Evolutionary conservation across 2,888 invertebrate genomes (phyloP), one percentile per base, ranked within the genome.

Genomic region (Drosophila koepferae): DNA sequence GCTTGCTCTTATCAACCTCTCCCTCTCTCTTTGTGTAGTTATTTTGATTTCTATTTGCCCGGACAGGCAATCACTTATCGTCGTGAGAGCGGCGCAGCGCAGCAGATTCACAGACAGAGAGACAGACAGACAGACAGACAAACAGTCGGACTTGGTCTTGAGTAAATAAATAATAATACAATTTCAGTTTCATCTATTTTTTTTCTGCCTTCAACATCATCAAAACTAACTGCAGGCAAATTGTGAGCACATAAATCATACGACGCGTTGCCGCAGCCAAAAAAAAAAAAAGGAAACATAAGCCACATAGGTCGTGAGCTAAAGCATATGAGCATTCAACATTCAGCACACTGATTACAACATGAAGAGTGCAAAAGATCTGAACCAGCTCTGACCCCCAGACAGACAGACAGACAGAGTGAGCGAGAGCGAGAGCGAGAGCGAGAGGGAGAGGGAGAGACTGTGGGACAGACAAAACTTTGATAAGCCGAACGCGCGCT

Each of bases 31-130:
- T 41, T 62, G 60, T 56, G 55, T 65, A 68, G 74, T 71, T 72
- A 61, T 69, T 73, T 76, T 83, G 83, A 86, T 86, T 86, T 86
- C 83, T 79, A 86, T 75, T 71, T 71, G 63, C 72, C 69, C 68
- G 83, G 83, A 82, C 89, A 81, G 66, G 67, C 74, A 80, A 81
- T 77, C 87, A 84, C 83, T 84, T 86, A 84, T 84, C 61, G 66
- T 56, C 46, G 59, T 28, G 40, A 54, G 64, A 48, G 66, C 38
- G 49, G 31, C 65, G 51, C 18, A 63, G 48, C 64, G 55, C 53
- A 74, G 75, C 63, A 65, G 40, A 67, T 40, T 40, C 61, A 23
- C 36, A 38, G 18, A 56, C 41, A 34, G 51, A 43, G 55, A 53
- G 53, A 55, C 36, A 54, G 53, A 56, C 41, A 34, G 51, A 53